Conservation (phyloP, 2,797 vertebrate genomes). For the Macrochelys suwanniensis region DNA sequence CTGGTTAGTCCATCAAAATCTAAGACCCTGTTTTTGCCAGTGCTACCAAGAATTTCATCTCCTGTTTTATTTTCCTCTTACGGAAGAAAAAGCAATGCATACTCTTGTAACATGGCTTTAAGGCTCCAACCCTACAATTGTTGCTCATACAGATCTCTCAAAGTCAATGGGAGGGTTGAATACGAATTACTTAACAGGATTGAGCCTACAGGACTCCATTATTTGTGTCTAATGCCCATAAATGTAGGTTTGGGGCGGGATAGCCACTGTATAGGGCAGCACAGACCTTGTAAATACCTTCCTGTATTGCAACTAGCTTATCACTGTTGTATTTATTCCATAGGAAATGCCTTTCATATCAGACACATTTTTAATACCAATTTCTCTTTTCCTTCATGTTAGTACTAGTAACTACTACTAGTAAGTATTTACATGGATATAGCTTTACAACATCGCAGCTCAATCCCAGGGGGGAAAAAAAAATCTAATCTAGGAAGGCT, state of each 20-base stretch:
- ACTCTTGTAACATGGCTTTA: background rate
- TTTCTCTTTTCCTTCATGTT: background rate
- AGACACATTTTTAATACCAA: background rate
- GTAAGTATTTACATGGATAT: too few relatives aligned
- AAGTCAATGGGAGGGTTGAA: background rate
- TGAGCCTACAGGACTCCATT: background rate
- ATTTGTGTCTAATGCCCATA: background rate
- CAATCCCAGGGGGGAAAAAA: background rate
- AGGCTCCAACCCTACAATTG: background rate
- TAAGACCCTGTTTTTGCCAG: background rate
- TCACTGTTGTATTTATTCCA: background rate
- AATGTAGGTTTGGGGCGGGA: background rate
- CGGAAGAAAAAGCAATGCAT: background rate
- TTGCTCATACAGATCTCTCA: background rate
- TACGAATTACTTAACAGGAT: background rate
- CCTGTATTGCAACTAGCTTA: background rate
- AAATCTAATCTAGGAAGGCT: too few relatives aligned
- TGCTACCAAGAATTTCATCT: background rate
- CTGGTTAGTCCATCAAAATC: background rate
- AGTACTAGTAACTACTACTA: too few relatives aligned
- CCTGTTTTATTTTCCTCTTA: background rate
- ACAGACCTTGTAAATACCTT: background rate
- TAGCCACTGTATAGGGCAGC: background rate
- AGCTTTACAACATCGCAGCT: background rate
- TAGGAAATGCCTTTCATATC: background rate